phyloP scores from a whole-genome alignment of 2,797 vertebrate genomes.

The Aplochiton taeniatus region DNA sequence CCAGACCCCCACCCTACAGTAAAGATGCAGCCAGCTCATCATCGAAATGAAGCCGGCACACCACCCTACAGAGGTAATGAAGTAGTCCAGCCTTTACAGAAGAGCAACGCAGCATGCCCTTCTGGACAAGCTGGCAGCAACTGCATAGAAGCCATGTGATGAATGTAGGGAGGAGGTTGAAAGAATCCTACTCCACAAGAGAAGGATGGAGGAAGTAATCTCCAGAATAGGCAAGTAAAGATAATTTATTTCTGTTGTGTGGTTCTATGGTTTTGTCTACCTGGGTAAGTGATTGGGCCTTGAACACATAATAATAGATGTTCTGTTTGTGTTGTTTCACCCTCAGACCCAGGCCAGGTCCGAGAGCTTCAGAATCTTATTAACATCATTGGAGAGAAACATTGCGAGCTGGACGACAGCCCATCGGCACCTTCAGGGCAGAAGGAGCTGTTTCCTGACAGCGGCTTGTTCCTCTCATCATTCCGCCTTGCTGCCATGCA shows the following conservation, averaged over 20 bases:
- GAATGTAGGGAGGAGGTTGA: conserved; percentile 1
- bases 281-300: conserved; percentile 4
- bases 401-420: conserved; percentile 8
- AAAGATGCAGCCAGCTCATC: neutral
- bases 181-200: neutral
- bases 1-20: neutral
- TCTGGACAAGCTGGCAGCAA: conserved; percentile 3
- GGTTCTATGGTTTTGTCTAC: too few relatives aligned
- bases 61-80: neutral
- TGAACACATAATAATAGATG: too few relatives aligned
- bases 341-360: conserved; percentile 29
- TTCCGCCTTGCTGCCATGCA: conserved; percentile 29
- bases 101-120: too few relatives aligned
- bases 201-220: conserved; percentile 9
- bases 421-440: conserved; percentile 12
- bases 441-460: conserved; percentile 29
- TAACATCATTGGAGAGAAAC: conserved; percentile 13
- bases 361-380: conserved; percentile 24
- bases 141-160: conserved; percentile 10
- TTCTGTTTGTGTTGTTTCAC: conserved; percentile 14
- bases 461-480: conserved; percentile 16
- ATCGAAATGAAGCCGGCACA: neutral
- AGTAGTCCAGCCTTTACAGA: too few relatives aligned
- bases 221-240: conserved; percentile 14
- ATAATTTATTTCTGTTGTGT: too few relatives aligned